Conservation (phyloP, 92 coral and sea anemone genomes). For the Parazoanthus swiftii region DNA sequence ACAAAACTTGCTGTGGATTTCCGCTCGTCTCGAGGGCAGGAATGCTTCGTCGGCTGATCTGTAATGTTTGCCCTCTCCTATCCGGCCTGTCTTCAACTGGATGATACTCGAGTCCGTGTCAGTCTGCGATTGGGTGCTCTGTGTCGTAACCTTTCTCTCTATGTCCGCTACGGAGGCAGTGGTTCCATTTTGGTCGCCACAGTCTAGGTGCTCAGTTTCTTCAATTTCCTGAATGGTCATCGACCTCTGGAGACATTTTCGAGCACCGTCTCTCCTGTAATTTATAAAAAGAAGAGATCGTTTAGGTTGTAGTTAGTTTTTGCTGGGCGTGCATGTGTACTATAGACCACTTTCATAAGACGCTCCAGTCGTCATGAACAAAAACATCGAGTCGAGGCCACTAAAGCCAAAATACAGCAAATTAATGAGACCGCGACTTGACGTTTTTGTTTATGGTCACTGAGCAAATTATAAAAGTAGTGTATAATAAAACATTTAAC, state of each 20-base stretch:
- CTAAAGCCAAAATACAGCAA: too few species aligned
- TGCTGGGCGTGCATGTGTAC: too few species aligned
- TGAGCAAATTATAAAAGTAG: too few species aligned
- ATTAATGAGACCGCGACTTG: too few species aligned
- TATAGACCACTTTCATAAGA: too few species aligned
- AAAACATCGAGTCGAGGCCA: too few species aligned
- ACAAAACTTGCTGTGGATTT: conserved; percentile 5
- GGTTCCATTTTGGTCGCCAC: background rate
- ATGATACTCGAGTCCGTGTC: conserved; percentile 29
- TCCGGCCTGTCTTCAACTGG: background rate
- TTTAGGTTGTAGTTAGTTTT: background rate
- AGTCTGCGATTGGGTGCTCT: conserved; percentile 23
- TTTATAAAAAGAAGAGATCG: background rate
- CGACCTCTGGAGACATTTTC: background rate
- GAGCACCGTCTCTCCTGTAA: background rate
- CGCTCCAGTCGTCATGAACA: too few species aligned
- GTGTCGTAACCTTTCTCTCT: background rate
- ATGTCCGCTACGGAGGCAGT: background rate
- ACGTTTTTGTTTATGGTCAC: too few species aligned
- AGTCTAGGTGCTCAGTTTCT: background rate
- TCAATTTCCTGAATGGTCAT: background rate
- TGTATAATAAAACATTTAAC: too few species aligned
- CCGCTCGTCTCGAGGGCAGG: background rate
- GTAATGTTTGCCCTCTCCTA: background rate
- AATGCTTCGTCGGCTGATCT: conserved; percentile 31